Evolutionary conservation across 2,888 invertebrate species (phyloP).

Genomic region (Drosophila demipolita): DNA sequence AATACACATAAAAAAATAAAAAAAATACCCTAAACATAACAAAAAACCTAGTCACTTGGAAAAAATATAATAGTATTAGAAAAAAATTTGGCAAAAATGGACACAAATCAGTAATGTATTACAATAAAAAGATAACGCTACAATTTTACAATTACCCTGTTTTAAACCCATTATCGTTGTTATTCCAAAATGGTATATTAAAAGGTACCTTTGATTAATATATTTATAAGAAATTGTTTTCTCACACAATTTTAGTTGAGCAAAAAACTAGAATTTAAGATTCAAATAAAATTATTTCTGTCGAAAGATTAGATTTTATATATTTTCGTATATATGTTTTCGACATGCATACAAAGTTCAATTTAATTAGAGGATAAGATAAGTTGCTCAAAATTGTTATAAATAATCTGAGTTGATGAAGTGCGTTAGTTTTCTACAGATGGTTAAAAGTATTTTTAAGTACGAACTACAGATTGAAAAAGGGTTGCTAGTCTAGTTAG

Average conservation of each 20-base stretch:
- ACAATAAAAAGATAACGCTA: constrained; percentile 3
- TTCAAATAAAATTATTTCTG: background rate
- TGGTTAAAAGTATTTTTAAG: background rate
- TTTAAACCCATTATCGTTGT: constrained; percentile 7
- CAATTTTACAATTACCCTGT: constrained; percentile 4
- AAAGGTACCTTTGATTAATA: background rate
- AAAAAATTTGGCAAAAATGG: constrained; percentile 40
- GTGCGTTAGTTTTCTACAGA: background rate
- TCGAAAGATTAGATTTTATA: background rate
- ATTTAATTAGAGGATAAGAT: background rate
- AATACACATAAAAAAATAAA: constrained; percentile 27
- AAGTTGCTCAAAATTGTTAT: background rate
- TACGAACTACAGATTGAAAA: background rate
- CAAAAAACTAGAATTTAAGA: background rate
- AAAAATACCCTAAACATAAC: constrained; percentile 18
- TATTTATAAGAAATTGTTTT: background rate
- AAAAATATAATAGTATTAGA: constrained; percentile 1
- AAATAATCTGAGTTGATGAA: background rate
- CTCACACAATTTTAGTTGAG: background rate
- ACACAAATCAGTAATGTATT: constrained; percentile 36
- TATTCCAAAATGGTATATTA: background rate
- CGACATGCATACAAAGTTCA: constrained; percentile 1
- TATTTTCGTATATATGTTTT: constrained; percentile 11
- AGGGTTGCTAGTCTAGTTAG: constrained; percentile 1
- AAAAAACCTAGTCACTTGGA: constrained; percentile 28